These are phyloP conservation scores for Nomia melanderi DNA, from an alignment of 1,140 invertebrate species.

Conservation along the genomic window DNA sequence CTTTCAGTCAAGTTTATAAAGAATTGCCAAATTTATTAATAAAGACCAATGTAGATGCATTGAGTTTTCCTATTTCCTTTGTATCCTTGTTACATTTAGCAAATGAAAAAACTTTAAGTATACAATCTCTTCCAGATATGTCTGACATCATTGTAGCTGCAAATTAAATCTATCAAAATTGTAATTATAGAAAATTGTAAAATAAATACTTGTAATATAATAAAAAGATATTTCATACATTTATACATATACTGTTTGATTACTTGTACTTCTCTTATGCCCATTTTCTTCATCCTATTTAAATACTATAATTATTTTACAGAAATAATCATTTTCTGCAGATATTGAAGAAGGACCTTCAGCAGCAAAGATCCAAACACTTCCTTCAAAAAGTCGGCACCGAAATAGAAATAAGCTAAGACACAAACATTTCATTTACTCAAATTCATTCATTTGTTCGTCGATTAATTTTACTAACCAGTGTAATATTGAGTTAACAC, in stretches of 20 bases:
- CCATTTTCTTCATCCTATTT: neutral
- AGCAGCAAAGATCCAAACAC: neutral
- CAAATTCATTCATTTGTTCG: conserved; percentile 22
- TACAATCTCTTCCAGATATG: conserved; percentile 55
- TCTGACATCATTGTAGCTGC: conserved; percentile 62
- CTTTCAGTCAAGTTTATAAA: conserved; percentile 83
- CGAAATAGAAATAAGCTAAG: neutral
- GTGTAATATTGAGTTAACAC: neutral
- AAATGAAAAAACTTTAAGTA: conserved; percentile 85
- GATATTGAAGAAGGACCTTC: neutral
- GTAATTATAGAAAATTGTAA: neutral
- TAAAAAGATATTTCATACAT: neutral
- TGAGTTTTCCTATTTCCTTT: conserved; percentile 88
- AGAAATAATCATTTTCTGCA: conserved; percentile 14
- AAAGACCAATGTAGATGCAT: conserved; percentile 84
- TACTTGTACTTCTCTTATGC: neutral
- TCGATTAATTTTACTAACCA: neutral
- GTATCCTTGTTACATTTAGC: conserved; percentile 89
- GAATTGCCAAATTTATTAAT: conserved; percentile 83
- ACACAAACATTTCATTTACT: neutral
- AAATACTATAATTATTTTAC: neutral
- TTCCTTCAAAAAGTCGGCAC: neutral
- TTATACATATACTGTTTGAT: neutral
- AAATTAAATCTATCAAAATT: conserved; percentile 2
- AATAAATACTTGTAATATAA: neutral